Base-by-base conservation (phyloP, 2,888 invertebrate species). In the Trilocha varians region DNA sequence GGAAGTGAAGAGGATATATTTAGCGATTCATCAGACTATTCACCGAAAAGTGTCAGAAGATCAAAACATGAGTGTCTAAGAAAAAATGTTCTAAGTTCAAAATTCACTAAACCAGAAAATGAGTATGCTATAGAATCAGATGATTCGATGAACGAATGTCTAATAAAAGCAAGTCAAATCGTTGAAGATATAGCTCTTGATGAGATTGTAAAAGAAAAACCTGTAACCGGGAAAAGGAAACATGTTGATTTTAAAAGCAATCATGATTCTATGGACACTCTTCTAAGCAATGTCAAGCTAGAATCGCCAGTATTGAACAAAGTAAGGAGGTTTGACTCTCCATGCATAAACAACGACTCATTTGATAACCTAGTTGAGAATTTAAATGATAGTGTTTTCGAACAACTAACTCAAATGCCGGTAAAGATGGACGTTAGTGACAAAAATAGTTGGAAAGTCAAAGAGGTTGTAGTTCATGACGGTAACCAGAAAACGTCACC, bases 131-230 rank as follows among this genome's bases (percentile, higher is more conserved):
- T 85, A 37, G 86, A 86, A 57, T 86, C 84, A 6, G 87, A 87
- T 50, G 86, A 87, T 56, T 87, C 86, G 16, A 80, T 86, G 71
- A 86, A 87, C 65, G 87, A 87, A 53, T 83, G 75, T 53, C 62
- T 87, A 32, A 57, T 86, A 15, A 78, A 77, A 63, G 85, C 82
- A 8, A 86, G 83, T 57, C 87, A 87, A 58, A 67, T 78, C 34
- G 77, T 82, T 4, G 87, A 87, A 62, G 84, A 86, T 16, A 74
- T 76, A 38, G 61, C 82, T 32, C 48, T 70, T 9, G 66, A 63
- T 39, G 44, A 43, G 49, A 62, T 65, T 41, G 52, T 61, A 55
- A 79, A 55, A 62, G 55, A 50, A 25, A 25, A 25, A 9, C 25
- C 25, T 9, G 25, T n/a, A n/a, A n/a, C n/a, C n/a, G n/a, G 2